Conservation (phyloP, 2,113 vertebrate genomes). For the Hippoglossus stenolepis region DNA sequence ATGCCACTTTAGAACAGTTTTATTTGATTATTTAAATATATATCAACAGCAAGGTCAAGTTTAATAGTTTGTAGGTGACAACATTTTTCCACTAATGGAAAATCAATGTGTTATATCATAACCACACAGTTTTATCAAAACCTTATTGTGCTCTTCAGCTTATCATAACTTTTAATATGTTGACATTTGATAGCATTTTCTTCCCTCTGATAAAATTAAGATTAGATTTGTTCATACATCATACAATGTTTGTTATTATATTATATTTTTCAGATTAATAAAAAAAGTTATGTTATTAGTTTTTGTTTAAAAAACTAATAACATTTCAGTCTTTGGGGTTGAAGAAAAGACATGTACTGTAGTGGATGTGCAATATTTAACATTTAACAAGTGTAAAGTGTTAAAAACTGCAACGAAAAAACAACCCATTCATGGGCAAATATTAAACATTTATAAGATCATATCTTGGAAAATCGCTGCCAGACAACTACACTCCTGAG, state of each 20-base stretch:
- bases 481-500: too few relatives aligned
- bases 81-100: slow-evolving; percentile 32
- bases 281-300: too few relatives aligned
- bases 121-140: slow-evolving; percentile 25
- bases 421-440: too few relatives aligned
- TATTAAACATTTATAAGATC: too few relatives aligned
- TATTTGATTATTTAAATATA: background rate
- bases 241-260: background rate
- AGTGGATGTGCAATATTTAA: too few relatives aligned
- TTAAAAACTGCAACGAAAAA: too few relatives aligned
- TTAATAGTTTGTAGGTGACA: slow-evolving; percentile 1
- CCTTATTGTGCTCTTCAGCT: background rate
- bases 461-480: too few relatives aligned
- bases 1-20: background rate
- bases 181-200: slow-evolving; percentile 1
- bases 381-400: too few relatives aligned
- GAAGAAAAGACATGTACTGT: too few relatives aligned
- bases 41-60: slow-evolving; percentile 43
- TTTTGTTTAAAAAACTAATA: too few relatives aligned
- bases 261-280: background rate
- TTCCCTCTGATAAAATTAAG: background rate
- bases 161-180: slow-evolving; percentile 34
- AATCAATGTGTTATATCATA: slow-evolving; percentile 22
- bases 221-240: background rate
- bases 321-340: too few relatives aligned